Base-by-base conservation (phyloP, 2,888 invertebrate species). In the Epiblema foenella region DNA sequence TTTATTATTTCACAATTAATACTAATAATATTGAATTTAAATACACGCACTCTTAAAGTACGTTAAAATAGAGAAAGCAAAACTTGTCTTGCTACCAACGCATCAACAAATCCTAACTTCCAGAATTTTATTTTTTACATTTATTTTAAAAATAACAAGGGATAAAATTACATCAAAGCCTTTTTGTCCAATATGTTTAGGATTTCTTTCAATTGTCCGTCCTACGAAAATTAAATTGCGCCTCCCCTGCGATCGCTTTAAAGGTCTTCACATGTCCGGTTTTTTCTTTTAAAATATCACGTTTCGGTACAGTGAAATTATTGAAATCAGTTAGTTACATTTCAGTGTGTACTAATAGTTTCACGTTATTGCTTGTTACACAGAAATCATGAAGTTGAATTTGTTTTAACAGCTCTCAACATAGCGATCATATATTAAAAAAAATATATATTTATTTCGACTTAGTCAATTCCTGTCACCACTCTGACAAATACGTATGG, bases 151-250 rank as follows among this genome's bases (percentile, higher is more conserved):
- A 81, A 84, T 78, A 82, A 80, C 79, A 79, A 81, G 85, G 85
- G 85, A 84, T 87, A 79, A 83, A 81, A 87, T 91, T 86, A 91
- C 89, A 87, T 91, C 91, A 90, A 90, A 90, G 90, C 89, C 83
- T 85, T 84, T 85, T 85, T 83, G 85, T 87, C 86, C 91, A 88
- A 89, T 91, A 90, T 91, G 91, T 89, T 91, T 89, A 83, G 86
- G 89, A 91, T 92, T 93, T 89, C 90, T 85, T 87, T 88, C 89
- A 88, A 89, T 88, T 82, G 84, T 82, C 83, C 84, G 90, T 87
- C 89, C 86, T 82, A 77, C 79, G 83, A 81, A 90, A 92, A 93
- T 92, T 91, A 91, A 93, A 93, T 93, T 91, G 88, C 77, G 79
- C n/a, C 81, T 84, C 82, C 86, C 89, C 83, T 74, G 82, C 77